Evolutionary conservation across 2,888 invertebrate genomes (phyloP), one percentile per base, ranked within the genome.

Genomic region (Xiphydria camelus): DNA sequence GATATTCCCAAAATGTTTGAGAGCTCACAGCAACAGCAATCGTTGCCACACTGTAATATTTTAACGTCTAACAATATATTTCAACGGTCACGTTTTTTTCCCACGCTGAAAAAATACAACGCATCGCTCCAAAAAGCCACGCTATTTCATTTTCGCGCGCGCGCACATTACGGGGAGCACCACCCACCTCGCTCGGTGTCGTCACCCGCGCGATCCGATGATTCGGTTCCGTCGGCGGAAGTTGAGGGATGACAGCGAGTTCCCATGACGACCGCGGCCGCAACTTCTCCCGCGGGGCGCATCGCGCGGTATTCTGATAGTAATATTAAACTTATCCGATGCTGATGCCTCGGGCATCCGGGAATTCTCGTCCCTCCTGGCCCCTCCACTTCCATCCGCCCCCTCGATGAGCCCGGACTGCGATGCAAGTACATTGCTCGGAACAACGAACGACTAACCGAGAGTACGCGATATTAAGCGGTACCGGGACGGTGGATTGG

Each of bases 271-370:
- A 51, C 50, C 51, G 47, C 53, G 45, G 47, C 58, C 60, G 49
- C 64, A 62, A 56, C 54, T 57, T 55, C 46, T 52, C 52, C 57
- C 56, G 39, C 52, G 53, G 56, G 64, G 55, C 53, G 49, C 45
- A 22, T 19, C 38, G 48, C 46, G 56, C 51, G 53, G 51, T 55
- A 61, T 62, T 63, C 64, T 52, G 65, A 68, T 64, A 59, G 59
- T 57, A 60, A 64, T 64, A 65, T 65, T 56, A 63, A 65, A 65
- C 58, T 64, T 63, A 53, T 44, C 59, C 51, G 55, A 60, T 59
- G 56, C 51, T 41, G 43, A 49, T 46, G 58, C 62, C 55, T 48
- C 37, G 39, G 60, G 64, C 56, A 45, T 54, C 38, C 20, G 23
- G 45, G 41, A 41, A 45, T 41, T 53, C 40, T 45, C 37, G n/a